Base-by-base conservation (phyloP, 1,140 invertebrate genomes). In the Hydropsyche tenuis region DNA sequence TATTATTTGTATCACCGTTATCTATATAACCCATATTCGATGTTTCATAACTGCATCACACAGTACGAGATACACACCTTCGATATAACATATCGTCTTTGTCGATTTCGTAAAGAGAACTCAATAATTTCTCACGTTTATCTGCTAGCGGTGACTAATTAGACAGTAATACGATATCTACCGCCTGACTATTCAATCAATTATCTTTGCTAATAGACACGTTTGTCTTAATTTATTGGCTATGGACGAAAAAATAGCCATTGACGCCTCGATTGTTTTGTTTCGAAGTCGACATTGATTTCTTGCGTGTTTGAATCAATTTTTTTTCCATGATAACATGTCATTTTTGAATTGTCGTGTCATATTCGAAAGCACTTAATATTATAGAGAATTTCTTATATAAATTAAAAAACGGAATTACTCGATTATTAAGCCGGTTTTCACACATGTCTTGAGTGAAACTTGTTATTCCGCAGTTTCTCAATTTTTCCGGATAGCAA, bases 351-450 rank as follows among this genome's bases (percentile, higher is more conserved):
- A 37, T 37, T 37, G 3, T 3, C 30, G 30, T 37, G 30, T 37
- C 30, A 37, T 9, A 37, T 37, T 37, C 30, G 30, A 37, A 37
- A 37, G 30, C 30, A 37, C 30, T 37, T 37, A 37, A 37, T 37
- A 37, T 37, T 37, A 37, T 37, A 37, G 16, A 53, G 48, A 60
- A 23, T 23, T 60, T 22, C 56, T 60, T 60, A 14, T 60, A 60
- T 14, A 60, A 60, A 60, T 22, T 60, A 60, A 22, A n/a, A 23
- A 60, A 25, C 22, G 11, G 56, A 60, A 60, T 60, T 25, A 60
- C 56, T 25, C 22, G 56, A 60, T 60, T 60, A 60, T 60, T 60
- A 60, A 27, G 18, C 56, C 56, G 56, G 56, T 60, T 60, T 60
- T 60, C 56, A 60, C 56, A 60, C 56, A 60, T 60, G 56, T 14